Evolutionary conservation across 2,888 invertebrate genomes (phyloP), one percentile per base, ranked within the genome.

Genomic region (Periphyllus acericola): DNA sequence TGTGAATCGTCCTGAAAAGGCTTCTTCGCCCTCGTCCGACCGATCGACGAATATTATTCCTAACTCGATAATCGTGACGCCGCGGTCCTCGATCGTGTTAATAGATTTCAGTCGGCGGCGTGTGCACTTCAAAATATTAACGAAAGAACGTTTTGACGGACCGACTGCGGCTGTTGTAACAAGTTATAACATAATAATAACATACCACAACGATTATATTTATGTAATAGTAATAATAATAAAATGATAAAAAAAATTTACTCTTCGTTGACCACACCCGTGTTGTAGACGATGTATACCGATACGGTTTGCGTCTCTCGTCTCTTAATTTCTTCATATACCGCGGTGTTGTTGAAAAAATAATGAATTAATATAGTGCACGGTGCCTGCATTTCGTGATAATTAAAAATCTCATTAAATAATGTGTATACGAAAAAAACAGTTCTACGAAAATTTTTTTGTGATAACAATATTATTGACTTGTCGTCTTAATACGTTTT

Each of bases 81-180:
- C 29, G 46, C 34, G 0, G 11, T 32, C 25, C 34, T 8, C 2
- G 14, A 46, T 46, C 52, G 52, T 46, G 46, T 14, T 17, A 46
- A 46, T 68, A 46, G 2, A 68, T 66, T 29, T 71, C 46, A 11
- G 55, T 79, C 55, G 55, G 17, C 46, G 32, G 81, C 29, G 14
- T 19, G 46, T 11, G 36, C 60, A 75, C 83, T 52, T 75, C 55
- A 83, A 74, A 83, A 74, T 74, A 82, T 72, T 71, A 46, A 52
- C 52, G 19, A 72, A 32, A 34, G 32, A 72, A 83, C 71, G 72
- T 34, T 83, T 71, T 72, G 82, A 72, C 72, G 34, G 82, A 72
- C 82, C 9, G 72, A 52, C 82, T 17, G 32, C 46, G 36, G 19
- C n/a, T n/a, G n/a, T n/a, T 21, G 25, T 66, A 25, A 66, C 66